Conservation (phyloP, 2,797 vertebrate genomes). For the Oceanodroma leucorhoa region DNA sequence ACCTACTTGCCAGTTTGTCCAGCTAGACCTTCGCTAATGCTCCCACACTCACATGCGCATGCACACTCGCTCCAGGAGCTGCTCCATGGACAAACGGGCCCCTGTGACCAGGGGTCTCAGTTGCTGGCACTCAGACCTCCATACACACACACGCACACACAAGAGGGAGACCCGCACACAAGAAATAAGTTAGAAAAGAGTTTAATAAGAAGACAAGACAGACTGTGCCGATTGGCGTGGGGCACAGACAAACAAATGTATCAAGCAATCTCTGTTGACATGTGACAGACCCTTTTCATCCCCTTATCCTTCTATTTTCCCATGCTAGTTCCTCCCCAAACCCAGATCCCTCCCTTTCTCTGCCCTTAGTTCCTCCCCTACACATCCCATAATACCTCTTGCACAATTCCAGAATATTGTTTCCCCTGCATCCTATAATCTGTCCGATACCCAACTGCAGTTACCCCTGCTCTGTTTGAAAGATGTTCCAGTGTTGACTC, state of each 20-base stretch:
- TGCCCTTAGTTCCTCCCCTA: background rate
- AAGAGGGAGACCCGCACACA: background rate
- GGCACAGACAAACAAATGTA: background rate
- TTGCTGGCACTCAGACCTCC: background rate
- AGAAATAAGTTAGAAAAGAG: background rate
- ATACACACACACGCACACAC: background rate
- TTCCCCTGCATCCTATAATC: background rate
- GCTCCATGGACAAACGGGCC: background rate
- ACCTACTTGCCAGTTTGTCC: background rate
- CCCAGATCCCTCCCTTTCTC: background rate
- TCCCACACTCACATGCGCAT: too few species aligned
- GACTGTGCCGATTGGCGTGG: background rate
- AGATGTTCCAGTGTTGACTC: background rate
- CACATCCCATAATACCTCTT: background rate
- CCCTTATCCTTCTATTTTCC: background rate
- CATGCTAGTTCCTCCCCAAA: background rate
- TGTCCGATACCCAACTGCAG: background rate
- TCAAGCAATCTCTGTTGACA: background rate
- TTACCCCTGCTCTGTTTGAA: accelerated
- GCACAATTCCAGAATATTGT: background rate
- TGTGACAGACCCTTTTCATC: background rate
- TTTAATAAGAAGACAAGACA: background rate
- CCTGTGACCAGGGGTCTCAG: background rate
- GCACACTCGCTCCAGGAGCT: accelerated
- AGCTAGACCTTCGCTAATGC: background rate